phyloP scores from a whole-genome alignment of 2,113 vertebrate genomes.

The Osmerus mordax region DNA sequence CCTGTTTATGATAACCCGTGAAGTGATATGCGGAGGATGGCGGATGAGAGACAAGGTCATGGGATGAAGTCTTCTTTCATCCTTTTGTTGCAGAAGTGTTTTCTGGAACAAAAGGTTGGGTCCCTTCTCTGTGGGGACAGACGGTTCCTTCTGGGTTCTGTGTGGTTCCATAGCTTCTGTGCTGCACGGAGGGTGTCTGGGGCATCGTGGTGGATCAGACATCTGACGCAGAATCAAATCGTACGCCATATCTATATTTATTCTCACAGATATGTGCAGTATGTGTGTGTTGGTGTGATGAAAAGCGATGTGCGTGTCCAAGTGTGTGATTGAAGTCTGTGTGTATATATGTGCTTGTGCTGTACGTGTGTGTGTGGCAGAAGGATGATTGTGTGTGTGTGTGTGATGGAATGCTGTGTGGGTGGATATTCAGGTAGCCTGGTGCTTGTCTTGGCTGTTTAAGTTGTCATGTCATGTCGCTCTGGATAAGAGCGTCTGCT shows the following conservation, averaged over 20 bases:
- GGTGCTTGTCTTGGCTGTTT: background rate
- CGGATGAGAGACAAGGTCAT: too few relatives aligned
- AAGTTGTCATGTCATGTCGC: background rate
- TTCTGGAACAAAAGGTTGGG: too few relatives aligned
- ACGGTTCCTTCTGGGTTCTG: too few relatives aligned
- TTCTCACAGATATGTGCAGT: constrained; percentile 53
- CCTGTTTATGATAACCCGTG: too few relatives aligned
- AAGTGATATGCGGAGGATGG: too few relatives aligned
- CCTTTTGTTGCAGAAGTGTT: too few relatives aligned
- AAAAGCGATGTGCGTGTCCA: constrained; percentile 8
- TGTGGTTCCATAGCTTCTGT: background rate
- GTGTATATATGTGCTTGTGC: background rate
- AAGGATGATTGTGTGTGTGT: background rate
- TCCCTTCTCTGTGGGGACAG: too few relatives aligned
- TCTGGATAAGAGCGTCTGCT: too few relatives aligned
- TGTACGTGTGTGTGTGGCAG: background rate
- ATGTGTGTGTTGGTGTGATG: constrained; percentile 29
- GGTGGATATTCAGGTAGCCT: background rate
- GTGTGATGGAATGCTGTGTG: background rate
- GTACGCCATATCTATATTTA: constrained; percentile 41
- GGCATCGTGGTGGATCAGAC: too few relatives aligned
- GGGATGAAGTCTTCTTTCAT: too few relatives aligned
- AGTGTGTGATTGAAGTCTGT: constrained; percentile 11
- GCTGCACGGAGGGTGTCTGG: background rate
- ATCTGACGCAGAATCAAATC: constrained; percentile 11